Evolutionary conservation across 2,797 vertebrate species (phyloP), one percentile per base, ranked within the genome.

Genomic region (Oreortyx pictus): DNA sequence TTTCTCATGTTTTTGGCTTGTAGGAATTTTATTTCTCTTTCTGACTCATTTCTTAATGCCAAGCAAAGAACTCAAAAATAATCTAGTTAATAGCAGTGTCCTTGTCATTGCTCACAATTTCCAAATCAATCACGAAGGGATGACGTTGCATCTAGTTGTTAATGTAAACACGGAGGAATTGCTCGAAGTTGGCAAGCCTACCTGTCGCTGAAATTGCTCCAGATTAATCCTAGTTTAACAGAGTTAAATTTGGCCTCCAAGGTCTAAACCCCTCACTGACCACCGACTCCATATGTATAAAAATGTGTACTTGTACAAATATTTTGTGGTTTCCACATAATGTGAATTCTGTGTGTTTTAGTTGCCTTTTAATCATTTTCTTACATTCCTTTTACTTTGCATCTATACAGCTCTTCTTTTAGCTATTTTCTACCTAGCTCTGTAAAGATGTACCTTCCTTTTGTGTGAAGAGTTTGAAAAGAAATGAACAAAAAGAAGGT

Each of bases 361-460:
- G 95, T 95, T 96, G 92, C 91, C 93, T 93, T 95, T 92, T 84
- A 93, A 96, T 96, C 1, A 84, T 96, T 95, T 95, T 96, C 95
- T 96, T 94, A 95, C 94, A 96, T 96, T 96, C 94, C 95, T 96
- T 95, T 91, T 94, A 95, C 96, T 95, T 96, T 94, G 85, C 92
- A 94, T 88, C 94, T 96, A 82, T 92, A 86, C 93, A 95, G 94
- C 94, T 95, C 93, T 95, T 94, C 93, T 94, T 95, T 95, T 95
- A 96, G 93, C 94, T 94, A 37, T 92, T 95, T 96, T 81, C 93
- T 96, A 39, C 92, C 91, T 96, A 96, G 88, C 91, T 96, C 93
- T 96, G 83, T 95, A 95, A 90, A 96, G 95, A 93, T 67, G 93
- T 96, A 89, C 88, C 91, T 96, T 95, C 82, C 92, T 94, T 95